These are phyloP conservation scores for Stenotaenia linearis DNA, from an alignment of 2,888 invertebrate genomes.

Conservation along the genomic window DNA sequence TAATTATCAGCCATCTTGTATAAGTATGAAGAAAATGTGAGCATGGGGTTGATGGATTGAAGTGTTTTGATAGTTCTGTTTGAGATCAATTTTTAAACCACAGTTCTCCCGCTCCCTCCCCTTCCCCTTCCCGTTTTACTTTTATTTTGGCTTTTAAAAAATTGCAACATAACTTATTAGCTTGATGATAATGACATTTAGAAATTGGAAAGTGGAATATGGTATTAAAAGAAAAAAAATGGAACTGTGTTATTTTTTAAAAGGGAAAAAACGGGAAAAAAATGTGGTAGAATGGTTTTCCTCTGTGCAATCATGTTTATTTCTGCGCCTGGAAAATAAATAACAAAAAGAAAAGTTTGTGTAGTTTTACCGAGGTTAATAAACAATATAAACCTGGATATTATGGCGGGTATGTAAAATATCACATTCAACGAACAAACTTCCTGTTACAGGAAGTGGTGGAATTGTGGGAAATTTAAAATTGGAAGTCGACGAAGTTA, in stretches of 20 bases:
- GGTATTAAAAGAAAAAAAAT: conserved; percentile 10
- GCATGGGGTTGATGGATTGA: neutral
- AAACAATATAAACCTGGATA: no score
- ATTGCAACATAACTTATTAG: neutral
- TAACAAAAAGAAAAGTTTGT: neutral
- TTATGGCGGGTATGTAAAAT: no score
- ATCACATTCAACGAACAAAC: no score
- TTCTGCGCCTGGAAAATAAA: neutral
- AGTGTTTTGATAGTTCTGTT: neutral
- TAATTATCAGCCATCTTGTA: neutral
- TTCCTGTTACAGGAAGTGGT: no score
- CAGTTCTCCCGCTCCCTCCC: neutral
- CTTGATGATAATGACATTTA: neutral
- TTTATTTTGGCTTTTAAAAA: neutral
- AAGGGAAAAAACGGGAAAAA: neutral
- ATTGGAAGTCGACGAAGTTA: no score
- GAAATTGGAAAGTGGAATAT: neutral
- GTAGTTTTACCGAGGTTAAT: neutral
- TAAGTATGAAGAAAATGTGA: neutral
- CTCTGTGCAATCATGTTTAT: no score
- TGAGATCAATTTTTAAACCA: conserved; percentile 4
- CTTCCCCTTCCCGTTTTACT: neutral
- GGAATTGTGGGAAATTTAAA: no score
- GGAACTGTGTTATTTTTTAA: neutral
- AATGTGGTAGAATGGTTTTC: neutral